Evolutionary conservation across 1,140 invertebrate genomes (phyloP), one percentile per base, ranked within the genome.

Genomic region (Tachypleus tridentatus): DNA sequence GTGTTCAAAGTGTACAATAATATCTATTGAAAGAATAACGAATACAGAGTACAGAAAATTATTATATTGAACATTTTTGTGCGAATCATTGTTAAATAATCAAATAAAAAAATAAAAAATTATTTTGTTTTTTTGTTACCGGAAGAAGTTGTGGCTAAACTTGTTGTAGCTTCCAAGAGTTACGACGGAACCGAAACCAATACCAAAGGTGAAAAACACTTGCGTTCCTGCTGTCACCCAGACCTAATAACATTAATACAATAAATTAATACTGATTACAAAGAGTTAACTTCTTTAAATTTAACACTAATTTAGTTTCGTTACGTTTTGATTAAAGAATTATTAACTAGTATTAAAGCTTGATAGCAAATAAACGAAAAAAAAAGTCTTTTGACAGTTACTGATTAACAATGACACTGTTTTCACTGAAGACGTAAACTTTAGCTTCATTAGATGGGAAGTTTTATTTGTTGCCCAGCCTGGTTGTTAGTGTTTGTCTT

Each of bases 121-220:
- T n/a, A 57, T 60, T 62, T 64, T n/a, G n/a, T 51, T 56, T 51
- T 57, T 52, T 60, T 62, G 58, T 62, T 63, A 69, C 80, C 75
- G 77, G 73, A 75, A 80, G 51, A 75, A 80, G 69, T 82, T 80
- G 62, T 80, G 77, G 58, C 79, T 72, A 62, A 78, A 81, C 54
- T 77, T 77, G 69, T 82, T 82, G 70, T 80, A 81, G 49, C 78
- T 80, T 4, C 80, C 80, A 3, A 82, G 72, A 47, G 80, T 78
- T 4, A 79, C 78, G 3, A 80, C 70, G 10, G 78, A 77, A 5
- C 80, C 79, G 4, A 79, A 71, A 6, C 69, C 69, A 57, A 70
- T 70, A 58, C 69, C 69, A 64, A 79, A 80, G 9, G 79, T 80
- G 67, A 80, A 80, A 62, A 76, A 76, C 67, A 81, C 79, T 70